Conservation (phyloP, 2,888 invertebrate species). For the Venusia cambrica region DNA sequence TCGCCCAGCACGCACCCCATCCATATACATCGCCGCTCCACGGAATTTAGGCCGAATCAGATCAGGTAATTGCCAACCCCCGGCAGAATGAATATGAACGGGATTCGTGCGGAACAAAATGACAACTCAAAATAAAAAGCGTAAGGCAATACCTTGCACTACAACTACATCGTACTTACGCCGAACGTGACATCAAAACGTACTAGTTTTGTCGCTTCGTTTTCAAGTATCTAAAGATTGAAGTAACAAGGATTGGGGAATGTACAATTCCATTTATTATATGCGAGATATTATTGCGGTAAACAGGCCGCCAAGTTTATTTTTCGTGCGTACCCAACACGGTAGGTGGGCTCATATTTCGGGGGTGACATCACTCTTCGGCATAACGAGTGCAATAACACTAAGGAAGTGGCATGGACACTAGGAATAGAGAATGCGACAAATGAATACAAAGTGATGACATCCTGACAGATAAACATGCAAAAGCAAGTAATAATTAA, state of each 20-base stretch:
- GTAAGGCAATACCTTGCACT: slow-evolving; percentile 70
- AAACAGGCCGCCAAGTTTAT: slow-evolving; percentile 36
- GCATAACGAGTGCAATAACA: slow-evolving; percentile 71
- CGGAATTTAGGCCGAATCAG: slow-evolving; percentile 51
- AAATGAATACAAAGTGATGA: slow-evolving; percentile 28
- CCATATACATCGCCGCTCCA: slow-evolving; percentile 69
- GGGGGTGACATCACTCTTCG: slow-evolving; percentile 76
- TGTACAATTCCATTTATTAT: slow-evolving; percentile 30
- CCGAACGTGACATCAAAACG: slow-evolving; percentile 45
- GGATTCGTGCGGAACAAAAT: slow-evolving; percentile 82
- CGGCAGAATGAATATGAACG: slow-evolving; percentile 82
- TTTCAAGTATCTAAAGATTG: slow-evolving; percentile 45
- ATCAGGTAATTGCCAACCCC: slow-evolving; percentile 66
- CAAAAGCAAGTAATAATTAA: slow-evolving; percentile 27
- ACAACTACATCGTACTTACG: slow-evolving; percentile 71
- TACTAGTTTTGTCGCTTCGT: slow-evolving; percentile 44
- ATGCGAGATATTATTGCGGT: slow-evolving; percentile 38
- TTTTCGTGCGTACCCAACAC: slow-evolving; percentile 37
- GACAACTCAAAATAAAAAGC: slow-evolving; percentile 77
- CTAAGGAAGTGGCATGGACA: slow-evolving; percentile 70
- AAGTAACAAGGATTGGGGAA: slow-evolving; percentile 26
- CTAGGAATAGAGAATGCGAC: slow-evolving; percentile 50
- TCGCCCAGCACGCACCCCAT: slow-evolving; percentile 76
- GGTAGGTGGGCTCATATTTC: slow-evolving; percentile 40
- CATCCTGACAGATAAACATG: slow-evolving; percentile 36